Evolutionary conservation across 2,888 invertebrate species (phyloP).

Genomic region (Drosophila engyochracea): DNA sequence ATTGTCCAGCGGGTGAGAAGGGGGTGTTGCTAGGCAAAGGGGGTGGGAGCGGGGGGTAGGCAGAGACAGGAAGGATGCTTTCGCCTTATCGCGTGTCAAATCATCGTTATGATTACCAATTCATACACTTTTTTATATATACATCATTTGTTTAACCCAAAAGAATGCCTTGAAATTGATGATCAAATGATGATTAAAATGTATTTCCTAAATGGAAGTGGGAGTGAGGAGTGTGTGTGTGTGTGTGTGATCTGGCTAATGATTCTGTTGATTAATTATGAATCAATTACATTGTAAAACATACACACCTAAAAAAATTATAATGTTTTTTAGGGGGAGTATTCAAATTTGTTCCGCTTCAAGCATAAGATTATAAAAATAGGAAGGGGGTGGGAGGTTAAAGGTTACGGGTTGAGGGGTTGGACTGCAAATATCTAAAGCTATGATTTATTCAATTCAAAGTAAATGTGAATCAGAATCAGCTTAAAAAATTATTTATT

Average conservation of each 20-base stretch:
- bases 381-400: not conserved
- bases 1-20: constrained; percentile 7
- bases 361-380: not conserved
- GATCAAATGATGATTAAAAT: constrained; percentile 81
- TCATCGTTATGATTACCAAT: constrained; percentile 79
- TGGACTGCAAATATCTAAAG: not conserved
- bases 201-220: constrained; percentile 49
- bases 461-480: not conserved
- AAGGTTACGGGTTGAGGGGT: not conserved
- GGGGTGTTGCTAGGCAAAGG: constrained; percentile 28
- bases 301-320: constrained; percentile 2
- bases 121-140: constrained; percentile 33
- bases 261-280: constrained; percentile 78
- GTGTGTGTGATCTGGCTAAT: constrained; percentile 55
- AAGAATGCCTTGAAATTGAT: constrained; percentile 72
- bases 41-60: constrained; percentile 1
- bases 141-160: constrained; percentile 51
- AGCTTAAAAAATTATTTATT: not conserved
- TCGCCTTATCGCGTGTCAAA: constrained; percentile 81
- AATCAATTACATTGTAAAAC: constrained; percentile 74
- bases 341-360: constrained; percentile 43
- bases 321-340: constrained; percentile 8
- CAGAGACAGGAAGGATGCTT: constrained; percentile 34
- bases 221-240: not conserved
- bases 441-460: not conserved